Base-by-base conservation (phyloP, 1,140 invertebrate species). In the Drosophila jambulina region DNA sequence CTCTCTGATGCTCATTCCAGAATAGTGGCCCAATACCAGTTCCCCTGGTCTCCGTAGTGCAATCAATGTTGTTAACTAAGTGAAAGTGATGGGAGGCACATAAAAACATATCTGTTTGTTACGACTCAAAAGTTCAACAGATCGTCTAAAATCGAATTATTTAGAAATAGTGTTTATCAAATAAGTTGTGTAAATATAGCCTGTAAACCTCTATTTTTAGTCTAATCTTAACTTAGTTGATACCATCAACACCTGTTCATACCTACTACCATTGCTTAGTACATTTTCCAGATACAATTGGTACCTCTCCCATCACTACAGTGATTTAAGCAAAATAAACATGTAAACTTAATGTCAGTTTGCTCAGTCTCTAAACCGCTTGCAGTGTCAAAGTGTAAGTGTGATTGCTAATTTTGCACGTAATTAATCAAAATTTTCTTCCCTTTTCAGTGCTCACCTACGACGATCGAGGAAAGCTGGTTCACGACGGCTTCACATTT, bases 401-500 rank as follows among this genome's bases (percentile, higher is more conserved):
- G 2, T 13, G 4, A 19, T 12, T 36, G 8, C 3, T 4, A 6
- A 38, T n/a, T 23, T 4, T 13, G 1, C 15, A 3, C 32, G 2
- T 19, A 45, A 62, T 58, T 57, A 76, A 46, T 17, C 6, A 17
- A 19, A 19, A 34, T 38, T 46, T 25, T 25, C 2, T 21, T 32
- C 32, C 12, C 27, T 29, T 68, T 83, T 10, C 61, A 78, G 78
- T 54, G 9, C 74, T 91, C 9, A 68, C 25, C 27, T 92, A 92
- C 45, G 91, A 91, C 40, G 85, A 75, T 53, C 78, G 91, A 8
- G 91, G 91, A 0, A 91, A 91, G 21, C 63, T 92, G 15, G 82
- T 92, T 4, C 69, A 88, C 45, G 27, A 68, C 4, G 72, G 77
- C 6, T 64, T 78, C 34, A 74, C 78, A 1, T 92, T 71, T 29